Conservation (phyloP, 2,797 vertebrate genomes). For the Neosilurus mollespiculum region DNA sequence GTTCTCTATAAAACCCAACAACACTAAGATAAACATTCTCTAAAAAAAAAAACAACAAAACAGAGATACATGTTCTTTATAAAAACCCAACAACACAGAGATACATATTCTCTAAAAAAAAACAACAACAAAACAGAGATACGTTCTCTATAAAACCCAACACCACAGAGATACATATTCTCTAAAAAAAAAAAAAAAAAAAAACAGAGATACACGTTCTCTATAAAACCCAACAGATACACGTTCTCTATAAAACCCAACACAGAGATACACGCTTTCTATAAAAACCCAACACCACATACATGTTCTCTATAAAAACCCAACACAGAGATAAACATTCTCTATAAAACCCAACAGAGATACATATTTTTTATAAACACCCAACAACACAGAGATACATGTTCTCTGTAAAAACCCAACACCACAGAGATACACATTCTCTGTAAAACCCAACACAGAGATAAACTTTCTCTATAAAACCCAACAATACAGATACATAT, state of each 20-base stretch:
- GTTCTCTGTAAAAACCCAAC: constrained; percentile 75
- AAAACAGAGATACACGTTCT: not conserved
- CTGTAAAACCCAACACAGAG: not conserved
- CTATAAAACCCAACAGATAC: constrained; percentile 75
- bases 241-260: constrained; percentile 79
- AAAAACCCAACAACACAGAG: constrained; percentile 76
- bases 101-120: constrained; percentile 61
- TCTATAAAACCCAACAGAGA: constrained; percentile 72
- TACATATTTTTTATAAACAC: constrained; percentile 80
- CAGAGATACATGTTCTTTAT: not conserved
- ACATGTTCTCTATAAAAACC: not conserved
- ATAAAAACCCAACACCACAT: not conserved
- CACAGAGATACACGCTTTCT: not conserved
- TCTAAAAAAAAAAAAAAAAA: too few relatives aligned
- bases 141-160: constrained; percentile 78
- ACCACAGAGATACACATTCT: constrained; percentile 21
- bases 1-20: not conserved
- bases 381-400: constrained; percentile 78
- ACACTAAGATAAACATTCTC: constrained; percentile 3
- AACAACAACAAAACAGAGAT: constrained; percentile 82
- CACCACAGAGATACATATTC: constrained; percentile 24
- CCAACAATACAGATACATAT: constrained; percentile 86
- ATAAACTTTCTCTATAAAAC: constrained; percentile 48
- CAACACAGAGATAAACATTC: not conserved
- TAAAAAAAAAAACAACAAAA: not conserved